These are phyloP conservation scores for Eulemur rufifrons DNA, from an alignment of 2,113 vertebrate species.

Conservation along the genomic window DNA sequence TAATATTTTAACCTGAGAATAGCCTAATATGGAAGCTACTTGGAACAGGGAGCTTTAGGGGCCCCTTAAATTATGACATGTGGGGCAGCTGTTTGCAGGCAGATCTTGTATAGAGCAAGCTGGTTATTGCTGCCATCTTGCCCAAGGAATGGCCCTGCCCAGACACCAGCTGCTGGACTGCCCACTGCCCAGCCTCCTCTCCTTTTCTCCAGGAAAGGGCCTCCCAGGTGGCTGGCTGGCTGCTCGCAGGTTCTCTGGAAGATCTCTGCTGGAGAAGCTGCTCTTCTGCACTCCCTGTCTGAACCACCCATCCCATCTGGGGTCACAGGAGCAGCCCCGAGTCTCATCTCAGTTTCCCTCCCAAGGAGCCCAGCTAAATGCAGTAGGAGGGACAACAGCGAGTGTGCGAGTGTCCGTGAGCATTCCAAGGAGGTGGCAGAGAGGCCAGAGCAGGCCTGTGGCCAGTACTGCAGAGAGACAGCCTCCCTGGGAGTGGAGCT, in stretches of 20 bases:
- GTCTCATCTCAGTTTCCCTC: not conserved
- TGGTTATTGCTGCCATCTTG: not conserved
- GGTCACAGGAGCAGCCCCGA: not conserved
- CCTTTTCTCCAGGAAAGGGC: not conserved
- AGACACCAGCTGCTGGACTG: not conserved
- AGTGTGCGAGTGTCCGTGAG: not conserved
- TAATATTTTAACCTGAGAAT: not conserved
- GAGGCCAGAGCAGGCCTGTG: not conserved
- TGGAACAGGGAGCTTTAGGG: not conserved
- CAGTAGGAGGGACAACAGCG: not conserved
- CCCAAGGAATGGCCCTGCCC: not conserved
- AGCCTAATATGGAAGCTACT: not conserved
- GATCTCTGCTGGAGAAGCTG: not conserved
- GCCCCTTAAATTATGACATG: not conserved
- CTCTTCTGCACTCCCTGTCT: not conserved
- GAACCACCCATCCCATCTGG: not conserved
- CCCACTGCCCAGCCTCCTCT: not conserved
- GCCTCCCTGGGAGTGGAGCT: not conserved
- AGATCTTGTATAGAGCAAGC: too few species aligned
- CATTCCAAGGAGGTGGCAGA: fast-evolving
- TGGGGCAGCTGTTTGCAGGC: not conserved
- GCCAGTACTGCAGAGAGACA: not conserved
- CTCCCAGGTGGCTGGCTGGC: not conserved
- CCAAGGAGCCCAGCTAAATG: not conserved
- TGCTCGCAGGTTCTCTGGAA: not conserved